These are phyloP conservation scores for Melanotaenia pygmaea DNA, from an alignment of 2,797 vertebrate genomes.

Conservation along the genomic window DNA sequence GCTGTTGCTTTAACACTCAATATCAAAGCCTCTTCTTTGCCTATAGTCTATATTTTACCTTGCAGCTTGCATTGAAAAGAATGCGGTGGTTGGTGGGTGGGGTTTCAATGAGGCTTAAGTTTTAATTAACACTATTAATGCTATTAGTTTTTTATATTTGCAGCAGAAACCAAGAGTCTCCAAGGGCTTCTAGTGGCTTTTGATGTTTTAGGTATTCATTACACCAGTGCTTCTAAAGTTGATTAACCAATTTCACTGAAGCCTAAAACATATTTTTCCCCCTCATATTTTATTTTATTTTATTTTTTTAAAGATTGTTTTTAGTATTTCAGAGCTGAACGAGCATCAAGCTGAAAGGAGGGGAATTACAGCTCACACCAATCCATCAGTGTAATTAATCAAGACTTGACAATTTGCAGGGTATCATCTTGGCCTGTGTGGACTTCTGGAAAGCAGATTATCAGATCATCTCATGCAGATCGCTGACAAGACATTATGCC, in stretches of 20 bases:
- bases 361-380: not conserved
- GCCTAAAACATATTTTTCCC: too few species aligned
- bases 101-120: too few species aligned
- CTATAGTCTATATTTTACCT: not conserved
- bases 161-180: not conserved
- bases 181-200: not conserved
- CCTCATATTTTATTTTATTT: not conserved
- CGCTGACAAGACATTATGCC: slow-evolving; percentile 8
- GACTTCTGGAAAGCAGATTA: slow-evolving; percentile 39
- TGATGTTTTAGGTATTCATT: not conserved
- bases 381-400: slow-evolving; percentile 13
- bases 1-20: not conserved
- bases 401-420: slow-evolving; percentile 5
- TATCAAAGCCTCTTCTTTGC: not conserved
- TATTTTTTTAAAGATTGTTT: not conserved
- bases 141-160: too few species aligned
- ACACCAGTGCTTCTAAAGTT: not conserved
- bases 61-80: too few species aligned
- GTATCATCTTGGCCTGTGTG: slow-evolving; percentile 6
- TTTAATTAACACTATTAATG: too few species aligned
- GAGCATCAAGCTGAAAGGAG: not conserved
- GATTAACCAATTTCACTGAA: not conserved
- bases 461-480: slow-evolving; percentile 26
- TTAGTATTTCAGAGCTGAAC: not conserved
- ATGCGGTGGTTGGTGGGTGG: too few species aligned